phyloP scores from a whole-genome alignment of 2,888 invertebrate genomes.

The Pteria penguin region DNA sequence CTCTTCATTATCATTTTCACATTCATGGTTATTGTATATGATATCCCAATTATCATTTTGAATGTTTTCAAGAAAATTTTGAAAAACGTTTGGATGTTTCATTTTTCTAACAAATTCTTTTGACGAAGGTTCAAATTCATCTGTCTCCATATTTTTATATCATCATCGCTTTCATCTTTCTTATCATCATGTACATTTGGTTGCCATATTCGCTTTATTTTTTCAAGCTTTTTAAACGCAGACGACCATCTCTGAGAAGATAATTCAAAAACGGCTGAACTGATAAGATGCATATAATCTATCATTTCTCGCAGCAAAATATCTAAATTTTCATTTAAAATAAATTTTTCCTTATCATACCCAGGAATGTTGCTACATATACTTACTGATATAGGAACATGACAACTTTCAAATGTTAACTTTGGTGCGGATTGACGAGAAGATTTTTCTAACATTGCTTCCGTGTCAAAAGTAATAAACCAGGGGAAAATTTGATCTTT shows the following conservation, averaged over 20 bases:
- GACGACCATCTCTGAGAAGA: constrained; percentile 19
- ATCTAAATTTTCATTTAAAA: constrained; percentile 33
- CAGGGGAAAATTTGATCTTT: constrained; percentile 34
- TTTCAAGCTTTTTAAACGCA: constrained; percentile 2
- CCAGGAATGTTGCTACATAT: constrained; percentile 36
- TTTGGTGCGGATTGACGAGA: constrained; percentile 15
- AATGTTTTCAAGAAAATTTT: neutral
- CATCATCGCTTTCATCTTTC: neutral
- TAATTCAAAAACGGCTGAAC: neutral
- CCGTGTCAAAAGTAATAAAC: constrained; percentile 40
- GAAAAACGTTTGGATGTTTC: neutral
- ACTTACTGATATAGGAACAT: constrained; percentile 38
- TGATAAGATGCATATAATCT: constrained; percentile 7
- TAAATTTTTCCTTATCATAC: constrained; percentile 21
- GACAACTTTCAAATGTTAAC: constrained; percentile 30
- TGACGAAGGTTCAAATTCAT: neutral
- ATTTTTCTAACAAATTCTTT: neutral
- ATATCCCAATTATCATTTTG: neutral
- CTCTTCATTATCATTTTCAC: constrained; percentile 20
- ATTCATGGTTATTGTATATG: neutral
- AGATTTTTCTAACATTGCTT: constrained; percentile 26
- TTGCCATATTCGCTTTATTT: neutral
- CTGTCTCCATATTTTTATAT: neutral
- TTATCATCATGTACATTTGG: neutral
- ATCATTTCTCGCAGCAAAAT: constrained; percentile 13